Base-by-base conservation (phyloP, 2,888 invertebrate genomes). In the Drosophila paranaensis region DNA sequence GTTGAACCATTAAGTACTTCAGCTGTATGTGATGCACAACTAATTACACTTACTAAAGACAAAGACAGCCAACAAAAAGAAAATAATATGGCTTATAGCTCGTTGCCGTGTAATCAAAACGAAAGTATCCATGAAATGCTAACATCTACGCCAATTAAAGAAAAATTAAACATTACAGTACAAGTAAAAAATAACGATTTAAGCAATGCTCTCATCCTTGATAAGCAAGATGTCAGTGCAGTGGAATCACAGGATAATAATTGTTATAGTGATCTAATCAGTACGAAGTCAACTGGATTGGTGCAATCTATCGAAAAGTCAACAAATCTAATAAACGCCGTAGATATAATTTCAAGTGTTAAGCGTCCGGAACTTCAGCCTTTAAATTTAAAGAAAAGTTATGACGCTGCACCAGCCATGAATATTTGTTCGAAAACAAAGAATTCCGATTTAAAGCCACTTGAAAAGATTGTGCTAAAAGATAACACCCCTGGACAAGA, bases 401-500 rank as follows among this genome's bases (percentile, higher is more conserved):
- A 94, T 67, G 94, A 93, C 20, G 93, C 74, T 9, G 63, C 68
- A 93, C 81, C 94, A 93, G 67, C 42, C 13, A 33, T 50, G 30
- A 77, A 73, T 43, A 73, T 37, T 14, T 11, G 48, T 11, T 9
- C 69, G 61, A 57, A 57, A 63, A 51, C 57, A 60, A 93, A 56
- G 72, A 66, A 55, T 16, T 9, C 48, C 20, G 54, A 50, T 46
- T 60, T 82, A 3, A 91, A 88, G 56, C 91, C 90, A 9, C 89
- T 92, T 25, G 93, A 92, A 72, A 91, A 92, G 63, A 91, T 92
- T 27, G 89, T 91, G 67, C 82, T 84, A 13, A 92, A 93, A 65
- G 93, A 93, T 68, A 92, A 93, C 60, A 95, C 94, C 1, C 94
- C 96, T 91, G 97, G 97, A 0, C 97, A 97, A 92, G 98, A 98